These are phyloP conservation scores for Linurgus olivaceus DNA, from an alignment of 2,797 vertebrate genomes.

Conservation along the genomic window DNA sequence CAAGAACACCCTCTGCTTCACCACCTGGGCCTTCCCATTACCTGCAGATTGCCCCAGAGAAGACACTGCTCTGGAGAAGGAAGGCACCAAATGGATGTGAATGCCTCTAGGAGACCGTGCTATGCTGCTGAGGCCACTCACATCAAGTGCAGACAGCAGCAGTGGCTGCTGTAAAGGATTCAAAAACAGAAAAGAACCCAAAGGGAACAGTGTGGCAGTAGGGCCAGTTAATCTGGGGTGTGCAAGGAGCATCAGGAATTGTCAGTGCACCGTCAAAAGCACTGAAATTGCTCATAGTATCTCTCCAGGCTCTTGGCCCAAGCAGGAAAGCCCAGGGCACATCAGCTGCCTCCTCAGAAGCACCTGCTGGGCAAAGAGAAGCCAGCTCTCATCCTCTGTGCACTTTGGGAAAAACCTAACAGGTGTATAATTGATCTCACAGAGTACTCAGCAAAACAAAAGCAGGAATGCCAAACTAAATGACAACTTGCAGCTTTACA, in stretches of 20 bases:
- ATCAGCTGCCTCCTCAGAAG: neutral
- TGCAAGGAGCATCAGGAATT: neutral
- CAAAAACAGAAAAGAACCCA: neutral
- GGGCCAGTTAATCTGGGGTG: neutral
- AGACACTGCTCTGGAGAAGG: neutral
- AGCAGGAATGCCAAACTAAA: neutral
- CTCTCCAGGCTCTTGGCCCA: neutral
- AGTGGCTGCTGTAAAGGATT: neutral
- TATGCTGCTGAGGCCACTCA: neutral
- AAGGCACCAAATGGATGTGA: neutral
- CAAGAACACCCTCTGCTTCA: fast-evolving
- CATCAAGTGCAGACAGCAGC: neutral
- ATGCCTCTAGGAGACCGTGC: neutral
- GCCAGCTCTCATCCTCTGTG: neutral
- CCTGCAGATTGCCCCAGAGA: neutral
- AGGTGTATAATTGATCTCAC: neutral
- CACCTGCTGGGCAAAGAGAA: neutral
- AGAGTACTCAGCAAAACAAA: neutral
- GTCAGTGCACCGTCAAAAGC: neutral
- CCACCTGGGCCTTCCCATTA: neutral
- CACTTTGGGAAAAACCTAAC: neutral
- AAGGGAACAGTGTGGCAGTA: neutral
- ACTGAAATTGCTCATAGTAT: neutral
- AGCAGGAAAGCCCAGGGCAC: neutral
- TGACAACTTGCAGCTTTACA: neutral